These are phyloP conservation scores for Platypus cylindrus DNA, from an alignment of 2,888 invertebrate genomes.

Conservation along the genomic window DNA sequence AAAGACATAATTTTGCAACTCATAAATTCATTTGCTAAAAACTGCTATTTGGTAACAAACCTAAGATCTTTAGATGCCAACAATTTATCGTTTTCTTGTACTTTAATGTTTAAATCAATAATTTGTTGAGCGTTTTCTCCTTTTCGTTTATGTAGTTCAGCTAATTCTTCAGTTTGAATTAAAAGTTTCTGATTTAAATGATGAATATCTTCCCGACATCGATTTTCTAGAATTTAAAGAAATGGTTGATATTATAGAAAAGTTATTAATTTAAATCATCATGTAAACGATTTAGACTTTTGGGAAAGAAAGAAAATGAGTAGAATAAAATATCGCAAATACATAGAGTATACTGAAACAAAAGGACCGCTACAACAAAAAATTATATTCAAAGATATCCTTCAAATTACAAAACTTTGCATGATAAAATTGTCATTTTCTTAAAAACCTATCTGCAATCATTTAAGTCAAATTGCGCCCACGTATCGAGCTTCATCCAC, in stretches of 20 bases:
- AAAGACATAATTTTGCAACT: slow-evolving; percentile 2
- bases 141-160: slow-evolving; percentile 74
- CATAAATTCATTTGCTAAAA: neutral
- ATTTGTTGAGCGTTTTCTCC: slow-evolving; percentile 91
- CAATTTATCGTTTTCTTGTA: slow-evolving; percentile 75
- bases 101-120: slow-evolving; percentile 72
- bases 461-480: too few species aligned
- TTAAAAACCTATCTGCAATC: too few species aligned
- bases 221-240: slow-evolving; percentile 11
- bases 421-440: too few species aligned
- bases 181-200: slow-evolving; percentile 76
- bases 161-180: slow-evolving; percentile 82
- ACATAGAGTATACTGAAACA: too few species aligned
- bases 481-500: too few species aligned
- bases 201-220: slow-evolving; percentile 42
- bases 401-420: too few species aligned
- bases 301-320: too few species aligned
- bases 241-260: neutral
- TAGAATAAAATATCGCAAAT: too few species aligned
- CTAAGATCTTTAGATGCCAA: slow-evolving; percentile 58
- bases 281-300: too few species aligned
- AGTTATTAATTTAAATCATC: too few species aligned
- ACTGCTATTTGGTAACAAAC: slow-evolving; percentile 33
- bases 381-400: too few species aligned
- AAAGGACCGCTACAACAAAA: too few species aligned